These are phyloP conservation scores for Spodoptera exigua DNA, from an alignment of 2,888 invertebrate genomes.

Conservation along the genomic window DNA sequence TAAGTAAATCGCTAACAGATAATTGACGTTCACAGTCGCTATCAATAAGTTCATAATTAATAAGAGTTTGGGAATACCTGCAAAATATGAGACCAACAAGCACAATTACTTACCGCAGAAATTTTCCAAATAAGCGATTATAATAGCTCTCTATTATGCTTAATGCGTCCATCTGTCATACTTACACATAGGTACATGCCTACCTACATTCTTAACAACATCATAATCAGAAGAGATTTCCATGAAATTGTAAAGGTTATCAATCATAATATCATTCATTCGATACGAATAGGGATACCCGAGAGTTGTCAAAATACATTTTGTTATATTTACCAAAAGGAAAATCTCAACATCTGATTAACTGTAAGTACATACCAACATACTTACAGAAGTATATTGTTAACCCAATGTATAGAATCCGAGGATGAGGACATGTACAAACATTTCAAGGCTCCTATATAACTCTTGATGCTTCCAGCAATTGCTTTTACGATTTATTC, in stretches of 20 bases:
- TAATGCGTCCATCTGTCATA: constrained; percentile 49
- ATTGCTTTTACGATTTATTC: constrained; percentile 9
- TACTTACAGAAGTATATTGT: constrained; percentile 11
- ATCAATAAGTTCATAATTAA: too few species aligned
- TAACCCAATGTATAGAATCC: constrained; percentile 18
- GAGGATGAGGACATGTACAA: constrained; percentile 20
- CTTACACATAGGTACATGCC: too few species aligned
- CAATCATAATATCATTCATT: constrained; percentile 49
- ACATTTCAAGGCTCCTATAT: constrained; percentile 12
- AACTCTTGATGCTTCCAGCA: constrained; percentile 20
- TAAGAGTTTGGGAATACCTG: too few species aligned
- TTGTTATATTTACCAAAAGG: constrained; percentile 36
- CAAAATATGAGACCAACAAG: too few species aligned
- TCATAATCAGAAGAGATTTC: constrained; percentile 44
- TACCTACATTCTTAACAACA: constrained; percentile 32
- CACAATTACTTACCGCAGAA: too few species aligned
- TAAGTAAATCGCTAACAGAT: too few species aligned
- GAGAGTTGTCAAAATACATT: constrained; percentile 30
- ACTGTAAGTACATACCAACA: constrained; percentile 4
- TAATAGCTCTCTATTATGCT: constrained; percentile 14
- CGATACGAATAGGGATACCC: constrained; percentile 24
- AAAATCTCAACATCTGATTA: constrained; percentile 34
- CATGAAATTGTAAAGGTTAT: constrained; percentile 45
- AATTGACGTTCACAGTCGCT: too few species aligned
- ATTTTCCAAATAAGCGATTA: too few species aligned